A percentile compares a stretch with the other conserved stretches of the same genome.
Conservation (phyloP, 2,113 vertebrate genomes). For the Hypomesus transpacificus region DNA sequence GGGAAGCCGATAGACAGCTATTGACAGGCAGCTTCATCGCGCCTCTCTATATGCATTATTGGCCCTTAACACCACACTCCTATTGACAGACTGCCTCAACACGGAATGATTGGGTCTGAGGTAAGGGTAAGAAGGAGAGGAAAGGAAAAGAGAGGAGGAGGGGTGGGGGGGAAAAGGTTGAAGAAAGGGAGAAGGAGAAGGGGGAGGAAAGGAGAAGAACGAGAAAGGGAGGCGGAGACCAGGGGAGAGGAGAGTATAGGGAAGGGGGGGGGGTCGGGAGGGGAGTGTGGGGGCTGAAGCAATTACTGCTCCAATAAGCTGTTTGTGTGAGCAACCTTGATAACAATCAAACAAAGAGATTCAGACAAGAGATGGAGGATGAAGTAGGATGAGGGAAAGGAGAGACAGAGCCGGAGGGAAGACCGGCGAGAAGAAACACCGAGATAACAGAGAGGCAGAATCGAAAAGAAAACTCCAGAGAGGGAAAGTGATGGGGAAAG, state of each 20-base stretch:
- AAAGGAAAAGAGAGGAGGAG: too few relatives aligned
- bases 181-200: too few relatives aligned
- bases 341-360: slow-evolving; percentile 23
- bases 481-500: slow-evolving; percentile 19
- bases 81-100: slow-evolving; percentile 36
- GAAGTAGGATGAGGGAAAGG: slow-evolving; percentile 16
- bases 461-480: slow-evolving; percentile 30
- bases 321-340: slow-evolving; percentile 16
- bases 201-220: too few relatives aligned
- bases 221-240: too few relatives aligned
- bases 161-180: too few relatives aligned
- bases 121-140: too few relatives aligned
- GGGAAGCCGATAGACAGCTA: slow-evolving; percentile 10
- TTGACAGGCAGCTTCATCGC: slow-evolving; percentile 40
- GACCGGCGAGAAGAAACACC: slow-evolving; percentile 25
- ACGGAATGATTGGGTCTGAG: slow-evolving; percentile 15
- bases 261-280: not conserved
- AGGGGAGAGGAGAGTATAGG: too few relatives aligned
- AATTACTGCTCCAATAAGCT: slow-evolving; percentile 13
- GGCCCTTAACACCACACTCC: slow-evolving; percentile 19
- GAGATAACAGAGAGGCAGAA: slow-evolving; percentile 21
- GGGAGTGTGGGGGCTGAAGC: not conserved
- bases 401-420: slow-evolving; percentile 15
- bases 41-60: slow-evolving; percentile 38
- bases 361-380: slow-evolving; percentile 11